A percentile compares a stretch with the other conserved stretches of the same genome.
Conservation (phyloP, 2,113 vertebrate species). For the Gallinago paraguaiae region DNA sequence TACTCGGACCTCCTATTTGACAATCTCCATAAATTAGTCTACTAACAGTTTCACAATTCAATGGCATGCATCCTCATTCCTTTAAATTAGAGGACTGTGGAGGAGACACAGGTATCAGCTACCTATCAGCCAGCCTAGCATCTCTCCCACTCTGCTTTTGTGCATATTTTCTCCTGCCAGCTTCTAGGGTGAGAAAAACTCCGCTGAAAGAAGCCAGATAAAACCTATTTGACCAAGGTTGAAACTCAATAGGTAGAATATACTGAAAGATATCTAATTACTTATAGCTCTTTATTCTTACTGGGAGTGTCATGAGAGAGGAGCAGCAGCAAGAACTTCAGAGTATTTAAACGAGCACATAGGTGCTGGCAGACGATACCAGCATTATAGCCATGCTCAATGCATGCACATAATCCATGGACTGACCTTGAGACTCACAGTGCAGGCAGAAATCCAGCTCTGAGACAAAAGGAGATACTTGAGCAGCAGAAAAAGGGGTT, state of each 20-base stretch:
- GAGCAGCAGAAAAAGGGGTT: constrained; percentile 68
- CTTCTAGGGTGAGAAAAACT: background rate
- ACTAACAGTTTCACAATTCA: background rate
- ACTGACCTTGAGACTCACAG: constrained; percentile 93
- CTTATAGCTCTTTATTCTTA: background rate
- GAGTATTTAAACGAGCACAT: background rate
- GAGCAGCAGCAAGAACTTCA: background rate
- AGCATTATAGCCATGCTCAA: background rate
- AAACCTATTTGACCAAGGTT: background rate
- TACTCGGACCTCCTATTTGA: background rate
- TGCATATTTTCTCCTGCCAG: background rate
- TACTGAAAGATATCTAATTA: background rate
- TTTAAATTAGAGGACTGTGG: background rate
- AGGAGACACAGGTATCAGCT: background rate
- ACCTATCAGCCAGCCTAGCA: background rate
- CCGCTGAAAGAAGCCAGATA: background rate
- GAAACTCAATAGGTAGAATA: background rate
- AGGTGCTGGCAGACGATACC: background rate
- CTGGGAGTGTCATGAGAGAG: background rate
- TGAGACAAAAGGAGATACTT: constrained; percentile 90
- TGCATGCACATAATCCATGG: constrained; percentile 15
- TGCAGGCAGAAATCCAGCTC: constrained; percentile 87
- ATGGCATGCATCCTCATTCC: background rate
- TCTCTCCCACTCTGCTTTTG: background rate
- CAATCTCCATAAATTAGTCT: background rate